Conservation (phyloP, 2,888 invertebrate species). For the Melipona beecheii region DNA sequence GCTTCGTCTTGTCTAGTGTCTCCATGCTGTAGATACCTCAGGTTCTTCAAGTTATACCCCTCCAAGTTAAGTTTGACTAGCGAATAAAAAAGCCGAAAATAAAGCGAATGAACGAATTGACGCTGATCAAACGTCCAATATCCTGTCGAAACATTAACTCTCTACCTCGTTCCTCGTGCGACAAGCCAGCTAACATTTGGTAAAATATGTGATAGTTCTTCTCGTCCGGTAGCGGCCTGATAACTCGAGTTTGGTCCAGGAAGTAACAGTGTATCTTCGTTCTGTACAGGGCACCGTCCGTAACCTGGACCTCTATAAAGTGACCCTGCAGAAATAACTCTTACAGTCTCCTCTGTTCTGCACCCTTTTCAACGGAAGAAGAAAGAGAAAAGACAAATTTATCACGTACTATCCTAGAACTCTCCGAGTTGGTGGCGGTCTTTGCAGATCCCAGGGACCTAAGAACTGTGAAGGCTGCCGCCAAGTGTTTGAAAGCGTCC, state of each 20-base stretch:
- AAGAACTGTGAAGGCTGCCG: conserved; percentile 97
- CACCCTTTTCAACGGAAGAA: too few relatives aligned
- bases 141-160: neutral
- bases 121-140: neutral
- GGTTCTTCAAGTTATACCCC: conserved; percentile 92
- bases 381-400: conserved; percentile 6
- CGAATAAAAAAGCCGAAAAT: conserved; percentile 61
- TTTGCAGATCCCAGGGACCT: conserved; percentile 96
- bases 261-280: conserved; percentile 99
- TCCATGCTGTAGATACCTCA: conserved; percentile 92
- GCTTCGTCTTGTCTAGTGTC: conserved; percentile 90
- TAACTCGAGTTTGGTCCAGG: conserved; percentile 96
- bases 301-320: conserved; percentile 98
- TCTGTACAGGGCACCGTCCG: conserved; percentile 96
- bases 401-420: conserved; percentile 94
- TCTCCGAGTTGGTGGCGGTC: conserved; percentile 95
- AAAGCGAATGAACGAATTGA: neutral
- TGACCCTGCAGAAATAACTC: conserved; percentile 89
- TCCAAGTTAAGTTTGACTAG: conserved; percentile 93
- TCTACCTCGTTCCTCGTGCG: conserved; percentile 91
- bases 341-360: neutral
- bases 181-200: conserved; percentile 96
- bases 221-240: conserved; percentile 93
- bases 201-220: conserved; percentile 99
- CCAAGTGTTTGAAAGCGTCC: conserved; percentile 97